These are phyloP conservation scores for Aphaenogaster ashmeadi DNA, from an alignment of 1,140 invertebrate genomes.

Conservation along the genomic window DNA sequence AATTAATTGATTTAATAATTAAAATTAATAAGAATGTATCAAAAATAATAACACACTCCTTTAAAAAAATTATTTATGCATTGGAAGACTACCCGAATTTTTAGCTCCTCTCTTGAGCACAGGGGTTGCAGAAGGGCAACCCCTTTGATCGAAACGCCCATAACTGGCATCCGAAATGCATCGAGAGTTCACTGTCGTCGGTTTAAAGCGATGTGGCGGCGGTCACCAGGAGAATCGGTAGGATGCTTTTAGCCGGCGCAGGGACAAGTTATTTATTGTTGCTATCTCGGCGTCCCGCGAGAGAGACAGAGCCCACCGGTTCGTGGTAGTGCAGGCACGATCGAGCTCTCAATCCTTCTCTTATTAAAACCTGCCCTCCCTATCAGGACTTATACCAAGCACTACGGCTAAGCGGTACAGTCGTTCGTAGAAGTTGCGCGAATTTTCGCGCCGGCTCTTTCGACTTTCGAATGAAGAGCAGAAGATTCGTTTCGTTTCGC, in stretches of 20 bases:
- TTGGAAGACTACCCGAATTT: not conserved
- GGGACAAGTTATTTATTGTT: conserved; percentile 87
- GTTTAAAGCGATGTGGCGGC: conserved; percentile 53
- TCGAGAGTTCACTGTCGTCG: conserved; percentile 45
- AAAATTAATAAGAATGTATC: not conserved
- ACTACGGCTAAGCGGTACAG: conserved; percentile 77
- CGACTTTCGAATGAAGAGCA: not conserved
- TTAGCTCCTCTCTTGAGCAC: not conserved
- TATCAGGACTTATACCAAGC: conserved; percentile 84
- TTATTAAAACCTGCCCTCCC: conserved; percentile 87
- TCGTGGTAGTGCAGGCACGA: conserved; percentile 75
- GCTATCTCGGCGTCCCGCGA: conserved; percentile 82
- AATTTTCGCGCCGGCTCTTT: conserved; percentile 31
- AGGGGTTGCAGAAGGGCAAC: conserved; percentile 9
- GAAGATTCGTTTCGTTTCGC: not conserved
- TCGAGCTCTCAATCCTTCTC: conserved; percentile 85
- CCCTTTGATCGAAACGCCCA: not conserved
- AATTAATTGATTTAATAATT: not conserved
- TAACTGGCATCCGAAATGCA: conserved; percentile 34
- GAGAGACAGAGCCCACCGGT: conserved; percentile 70
- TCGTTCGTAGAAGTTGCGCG: conserved; percentile 75
- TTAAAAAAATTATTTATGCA: not conserved
- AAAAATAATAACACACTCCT: not conserved
- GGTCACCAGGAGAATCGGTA: conserved; percentile 74
- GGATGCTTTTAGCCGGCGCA: conserved; percentile 84